These are phyloP conservation scores for Epinotia ramella DNA, from an alignment of 2,888 invertebrate species.

Conservation along the genomic window DNA sequence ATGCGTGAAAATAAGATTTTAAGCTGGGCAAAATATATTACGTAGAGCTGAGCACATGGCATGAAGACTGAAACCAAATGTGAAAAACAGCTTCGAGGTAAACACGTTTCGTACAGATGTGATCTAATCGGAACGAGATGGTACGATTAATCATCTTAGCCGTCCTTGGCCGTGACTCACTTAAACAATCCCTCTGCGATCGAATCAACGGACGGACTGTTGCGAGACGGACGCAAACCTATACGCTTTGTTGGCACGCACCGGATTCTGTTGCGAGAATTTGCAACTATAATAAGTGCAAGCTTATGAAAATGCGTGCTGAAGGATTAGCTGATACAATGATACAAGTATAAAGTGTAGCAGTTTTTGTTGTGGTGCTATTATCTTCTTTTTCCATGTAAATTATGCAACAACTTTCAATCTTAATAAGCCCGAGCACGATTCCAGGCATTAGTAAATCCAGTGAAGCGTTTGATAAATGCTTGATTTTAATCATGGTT, in stretches of 20 bases:
- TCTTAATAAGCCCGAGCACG: constrained; percentile 9
- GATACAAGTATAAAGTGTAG: background rate
- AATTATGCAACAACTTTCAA: constrained; percentile 12
- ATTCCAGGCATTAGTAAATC: background rate
- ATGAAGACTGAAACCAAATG: constrained; percentile 4
- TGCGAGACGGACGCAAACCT: constrained; percentile 29
- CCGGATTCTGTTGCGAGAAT: constrained; percentile 15
- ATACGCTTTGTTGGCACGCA: constrained; percentile 39
- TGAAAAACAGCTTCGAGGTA: constrained; percentile 31
- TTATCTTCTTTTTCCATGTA: constrained; percentile 6
- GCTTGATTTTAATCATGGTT: background rate
- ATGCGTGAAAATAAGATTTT: too few relatives aligned
- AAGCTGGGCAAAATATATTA: too few relatives aligned
- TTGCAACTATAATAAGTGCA: constrained; percentile 9
- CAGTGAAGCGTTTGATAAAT: background rate
- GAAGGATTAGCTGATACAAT: background rate
- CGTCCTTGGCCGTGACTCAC: constrained; percentile 50
- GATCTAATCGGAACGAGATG: constrained; percentile 37
- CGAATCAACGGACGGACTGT: constrained; percentile 26
- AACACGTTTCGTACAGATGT: constrained; percentile 36
- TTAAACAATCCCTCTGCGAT: constrained; percentile 44
- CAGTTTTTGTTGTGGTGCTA: constrained; percentile 4
- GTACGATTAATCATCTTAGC: constrained; percentile 50
- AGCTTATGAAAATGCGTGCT: constrained; percentile 19
- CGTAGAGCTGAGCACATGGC: constrained; percentile 11